These are phyloP conservation scores for Entelurus aequoreus DNA, from an alignment of 2,113 vertebrate genomes.

Conservation along the genomic window DNA sequence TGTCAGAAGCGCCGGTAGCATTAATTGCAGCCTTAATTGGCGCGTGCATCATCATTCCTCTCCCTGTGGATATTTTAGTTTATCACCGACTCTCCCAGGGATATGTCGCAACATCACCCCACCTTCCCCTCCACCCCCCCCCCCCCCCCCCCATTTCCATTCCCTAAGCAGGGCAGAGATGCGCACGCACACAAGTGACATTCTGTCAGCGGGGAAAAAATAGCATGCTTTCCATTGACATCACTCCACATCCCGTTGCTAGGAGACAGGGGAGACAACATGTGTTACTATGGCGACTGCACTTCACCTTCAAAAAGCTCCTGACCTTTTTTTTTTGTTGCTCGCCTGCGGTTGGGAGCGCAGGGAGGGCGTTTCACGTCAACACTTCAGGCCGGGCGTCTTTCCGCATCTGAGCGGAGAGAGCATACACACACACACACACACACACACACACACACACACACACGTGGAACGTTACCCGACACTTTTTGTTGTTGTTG, in stretches of 20 bases:
- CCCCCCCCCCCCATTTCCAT: conserved; percentile 8
- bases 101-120: conserved; percentile 28
- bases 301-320: conserved; percentile 74
- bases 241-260: conserved; percentile 75
- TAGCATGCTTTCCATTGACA: conserved; percentile 68
- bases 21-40: conserved; percentile 43
- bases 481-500: too few species aligned
- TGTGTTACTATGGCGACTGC: conserved; percentile 82
- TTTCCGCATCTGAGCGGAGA: too few species aligned
- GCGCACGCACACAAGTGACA: conserved; percentile 40
- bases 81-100: conserved; percentile 21
- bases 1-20: conserved; percentile 16
- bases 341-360: conserved; percentile 15
- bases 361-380: conserved; percentile 36
- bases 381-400: conserved; percentile 18
- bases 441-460: too few species aligned
- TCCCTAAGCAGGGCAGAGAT: conserved; percentile 20
- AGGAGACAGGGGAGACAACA: conserved; percentile 75
- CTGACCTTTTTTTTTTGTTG: conserved; percentile 43
- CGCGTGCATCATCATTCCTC: conserved; percentile 39
- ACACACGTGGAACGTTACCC: too few species aligned
- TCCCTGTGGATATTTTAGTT: conserved; percentile 38
- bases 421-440: too few species aligned
- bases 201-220: conserved; percentile 63
- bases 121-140: conserved; percentile 15